Evolutionary conservation across 2,113 vertebrate species (phyloP), one percentile per base, ranked within the genome.

Genomic region (Ammodytes dubius): DNA sequence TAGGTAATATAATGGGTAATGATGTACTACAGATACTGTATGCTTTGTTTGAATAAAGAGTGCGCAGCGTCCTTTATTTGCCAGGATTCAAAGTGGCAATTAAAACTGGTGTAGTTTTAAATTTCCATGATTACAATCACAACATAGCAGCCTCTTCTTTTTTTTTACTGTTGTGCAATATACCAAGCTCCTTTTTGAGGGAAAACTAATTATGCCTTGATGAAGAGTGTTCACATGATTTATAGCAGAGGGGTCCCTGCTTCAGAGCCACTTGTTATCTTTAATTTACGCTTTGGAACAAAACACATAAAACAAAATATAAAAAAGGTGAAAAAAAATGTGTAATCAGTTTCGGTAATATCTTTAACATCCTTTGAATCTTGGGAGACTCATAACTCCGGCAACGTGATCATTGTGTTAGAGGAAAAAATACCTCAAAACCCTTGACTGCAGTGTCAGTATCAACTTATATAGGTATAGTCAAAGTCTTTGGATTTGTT

Each of bases 151-250:
- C 35, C 73, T 72, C 64, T 14, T 17, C 42, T 47, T 74, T 70
- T 74, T 70, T 79, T 70, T 81, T 61, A 76, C 53, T 60, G 53
- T 65, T 39, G 35, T 71, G 70, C 63, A 58, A 65, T 67, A 74
- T 61, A 59, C 27, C 17, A 59, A 57, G 76, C 35, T 27, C 7
- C 40, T 84, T 64, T 43, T 71, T 37, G 72, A 60, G 74, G 27
- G 66, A 73, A 89, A 89, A 87, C 71, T 87, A 91, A 90, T 92
- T 85, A 90, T 4, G 59, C 19, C 89, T 84, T 88, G 76, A 88
- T 87, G 59, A 83, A 70, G 49, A 85, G 12, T n/a, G 60, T 65
- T 70, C 39, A 50, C 12, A 79, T 81, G 79, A 91, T 89, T 89
- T 83, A 87, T 82, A 84, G 65, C 76, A 56, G 42, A 70, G n/a